Base-by-base conservation (phyloP, 2,797 vertebrate species). In the Clarias pachynema region DNA sequence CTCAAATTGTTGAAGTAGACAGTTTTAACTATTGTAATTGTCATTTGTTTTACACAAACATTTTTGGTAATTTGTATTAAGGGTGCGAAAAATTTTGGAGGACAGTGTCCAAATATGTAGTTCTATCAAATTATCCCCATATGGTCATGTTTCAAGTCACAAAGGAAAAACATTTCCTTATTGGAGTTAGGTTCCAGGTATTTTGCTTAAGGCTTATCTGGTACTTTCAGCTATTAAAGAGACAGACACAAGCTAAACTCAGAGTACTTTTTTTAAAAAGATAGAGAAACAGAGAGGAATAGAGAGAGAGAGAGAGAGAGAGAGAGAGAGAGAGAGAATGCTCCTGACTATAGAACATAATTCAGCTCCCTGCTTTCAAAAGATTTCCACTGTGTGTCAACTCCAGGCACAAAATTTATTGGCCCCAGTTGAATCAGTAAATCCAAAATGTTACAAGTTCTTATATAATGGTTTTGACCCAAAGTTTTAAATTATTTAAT, bases 331-430 rank as follows among this genome's bases (percentile, higher is more conserved):
- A 73, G 44, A 53, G 18, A 70, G 56, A 26, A 18, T 1, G 10
- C 20, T 80, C 14, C 53, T 26, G 74, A 80, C 2, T 24, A 65
- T 34, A 34, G 83, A 72, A 79, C 65, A 82, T 65, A 79, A 59
- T 79, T 77, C 66, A 73, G 31, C 83, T 79, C 65, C n/a, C 16
- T 75, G 59, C 57, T 65, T 53, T 74, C 53, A 37, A 81, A 74
- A 16, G 18, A n/a, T 20, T 59, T 26, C 9, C 16, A 34, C 31
- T 18, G 24, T 37, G 68, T 57, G 18, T 60, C 60, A 56, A 62
- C 31, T 34, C 53, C 24, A 18, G 16, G 57, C 65, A 80, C 60
- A 57, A 2, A 15, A 57, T n/a, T 65, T 60, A 86, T 81, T 68
- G n/a, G 40, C n/a, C 24, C 16, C 9, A 15, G 22, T 81, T 8